Evolutionary conservation across 2,888 invertebrate species (phyloP).

Genomic region (Hydriomena furcata): DNA sequence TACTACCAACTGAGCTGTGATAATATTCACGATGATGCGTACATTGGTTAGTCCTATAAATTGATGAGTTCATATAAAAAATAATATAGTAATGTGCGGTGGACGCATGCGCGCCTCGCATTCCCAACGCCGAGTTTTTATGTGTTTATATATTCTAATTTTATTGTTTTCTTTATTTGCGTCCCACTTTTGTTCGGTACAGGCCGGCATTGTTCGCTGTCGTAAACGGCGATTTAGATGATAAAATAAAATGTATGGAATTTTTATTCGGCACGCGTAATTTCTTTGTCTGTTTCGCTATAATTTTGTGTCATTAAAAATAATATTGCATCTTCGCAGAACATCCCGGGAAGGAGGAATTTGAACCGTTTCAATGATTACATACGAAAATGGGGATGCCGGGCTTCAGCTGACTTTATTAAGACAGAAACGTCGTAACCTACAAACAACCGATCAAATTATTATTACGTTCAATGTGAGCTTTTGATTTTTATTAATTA

Average conservation of each 20-base stretch:
- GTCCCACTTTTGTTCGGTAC: conserved; percentile 83
- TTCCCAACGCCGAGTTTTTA: conserved; percentile 77
- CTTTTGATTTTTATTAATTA: too few species aligned
- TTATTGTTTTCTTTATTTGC: conserved; percentile 84
- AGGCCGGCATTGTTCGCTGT: conserved; percentile 79
- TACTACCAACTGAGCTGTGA: too few species aligned
- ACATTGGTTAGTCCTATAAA: background rate
- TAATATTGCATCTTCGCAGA: conserved; percentile 28
- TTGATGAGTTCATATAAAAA: conserved; percentile 58
- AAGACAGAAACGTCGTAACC: too few species aligned
- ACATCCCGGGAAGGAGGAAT: background rate
- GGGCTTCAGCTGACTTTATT: too few species aligned
- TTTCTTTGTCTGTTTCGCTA: conserved; percentile 55
- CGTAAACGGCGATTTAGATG: conserved; percentile 83
- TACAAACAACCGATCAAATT: too few species aligned
- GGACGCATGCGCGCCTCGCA: conserved; percentile 65
- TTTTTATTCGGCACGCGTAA: conserved; percentile 64
- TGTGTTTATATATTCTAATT: conserved; percentile 84
- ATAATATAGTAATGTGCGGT: conserved; percentile 60
- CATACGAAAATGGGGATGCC: too few species aligned
- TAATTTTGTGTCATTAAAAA: conserved; percentile 51
- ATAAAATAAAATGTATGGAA: conserved; percentile 81
- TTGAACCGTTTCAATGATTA: too few species aligned
- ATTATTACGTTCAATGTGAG: too few species aligned
- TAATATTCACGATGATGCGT: too few species aligned